Evolutionary conservation across 2,113 vertebrate genomes (phyloP).

Genomic region (Oenanthe oenanthe): DNA sequence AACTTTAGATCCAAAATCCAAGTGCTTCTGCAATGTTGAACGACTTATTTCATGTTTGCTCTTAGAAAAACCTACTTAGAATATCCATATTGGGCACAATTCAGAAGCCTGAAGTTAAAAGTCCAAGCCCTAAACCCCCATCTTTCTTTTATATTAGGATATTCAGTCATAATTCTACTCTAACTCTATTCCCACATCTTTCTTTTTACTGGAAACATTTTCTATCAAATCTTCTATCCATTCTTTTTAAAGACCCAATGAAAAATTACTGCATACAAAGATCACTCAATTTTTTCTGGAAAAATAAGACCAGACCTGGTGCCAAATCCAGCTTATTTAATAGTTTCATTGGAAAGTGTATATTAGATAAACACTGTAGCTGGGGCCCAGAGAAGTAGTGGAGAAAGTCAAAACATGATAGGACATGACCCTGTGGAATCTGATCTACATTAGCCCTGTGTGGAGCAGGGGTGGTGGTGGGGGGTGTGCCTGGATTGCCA

Average conservation of each 20-base stretch:
- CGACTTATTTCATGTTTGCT: background rate
- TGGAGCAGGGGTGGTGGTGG: background rate
- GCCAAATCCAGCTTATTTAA: background rate
- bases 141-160: background rate
- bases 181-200: background rate
- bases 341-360: background rate
- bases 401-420: background rate
- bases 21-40: background rate
- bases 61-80: background rate
- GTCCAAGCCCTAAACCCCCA: background rate
- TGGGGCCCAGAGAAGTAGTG: background rate
- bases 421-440: background rate
- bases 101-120: background rate
- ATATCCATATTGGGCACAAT: background rate
- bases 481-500: background rate
- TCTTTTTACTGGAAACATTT: background rate
- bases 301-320: background rate
- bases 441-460: background rate
- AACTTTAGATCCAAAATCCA: background rate
- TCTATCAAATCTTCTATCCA: rapidly evolving
- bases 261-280: background rate
- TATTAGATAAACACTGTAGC: background rate
- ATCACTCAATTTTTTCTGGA: background rate
- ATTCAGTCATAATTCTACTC: background rate
- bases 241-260: background rate